Base-by-base conservation (phyloP, 2,113 vertebrate genomes). In the Osmerus eperlanus region DNA sequence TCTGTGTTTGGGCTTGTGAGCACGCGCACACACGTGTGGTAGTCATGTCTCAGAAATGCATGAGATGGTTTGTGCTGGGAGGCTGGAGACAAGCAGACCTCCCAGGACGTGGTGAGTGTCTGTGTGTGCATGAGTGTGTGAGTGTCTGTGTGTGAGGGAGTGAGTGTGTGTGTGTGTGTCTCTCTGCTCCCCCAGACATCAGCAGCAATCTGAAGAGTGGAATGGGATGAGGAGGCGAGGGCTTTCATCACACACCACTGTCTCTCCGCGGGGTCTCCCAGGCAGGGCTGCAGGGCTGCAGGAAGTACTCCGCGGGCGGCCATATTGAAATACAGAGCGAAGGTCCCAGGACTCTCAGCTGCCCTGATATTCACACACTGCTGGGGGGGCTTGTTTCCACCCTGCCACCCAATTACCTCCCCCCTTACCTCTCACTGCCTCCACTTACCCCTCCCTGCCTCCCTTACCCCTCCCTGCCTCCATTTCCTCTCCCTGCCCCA, bases 221-320 rank as follows among this genome's bases (percentile, higher is more conserved):
- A 92, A 91, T 90, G 90, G 91, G 90, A 89, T 92, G 90, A 87
- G 84, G 77, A 84, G 79, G n/a, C 7, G n/a, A 16, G 84, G 80
- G 80, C 85, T 87, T 91, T 77, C 88, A 92, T 92, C 89, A 91
- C 88, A 90, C 90, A 92, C 90, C 86, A 89, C 86, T 88, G 84
- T 74, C 83, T 78, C 83, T 79, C 78, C 70, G 81, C 85, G 82
- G 86, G 81, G 84, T 83, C 86, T 85, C 84, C 88, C 74, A 54
- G 82, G 78, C 76, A 65, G 80, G 82, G 85, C 87, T 84, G 85
- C 85, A 84, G 81, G 86, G 79, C 82, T 72, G 65, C 63, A 62
- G 53, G 71, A 71, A 23, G 29, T 5, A 66, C 87, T 18, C 84
- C 41, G 82, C 80, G 68, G 89, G 90, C 85, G 80, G 80, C 84